Evolutionary conservation across 2,113 vertebrate genomes (phyloP), one percentile per base, ranked within the genome.

Genomic region (Gadus macrocephalus): DNA sequence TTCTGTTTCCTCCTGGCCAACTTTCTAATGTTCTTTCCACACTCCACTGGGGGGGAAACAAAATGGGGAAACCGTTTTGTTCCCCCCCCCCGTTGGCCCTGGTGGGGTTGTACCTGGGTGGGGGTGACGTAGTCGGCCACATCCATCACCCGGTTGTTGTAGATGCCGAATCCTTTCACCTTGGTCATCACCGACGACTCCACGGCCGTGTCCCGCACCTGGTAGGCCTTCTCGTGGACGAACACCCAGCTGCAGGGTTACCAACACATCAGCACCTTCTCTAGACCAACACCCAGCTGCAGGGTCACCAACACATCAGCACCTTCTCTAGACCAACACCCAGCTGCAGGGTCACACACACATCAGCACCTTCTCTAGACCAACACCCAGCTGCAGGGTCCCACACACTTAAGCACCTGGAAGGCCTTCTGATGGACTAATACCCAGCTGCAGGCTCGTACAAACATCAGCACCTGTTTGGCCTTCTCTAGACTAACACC

Each of bases 151-250:
- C 81, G 89, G 74, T 93, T 86, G 60, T 93, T 93, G 56, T 96
- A 95, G 49, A 89, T 83, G 62, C 95, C 96, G 28, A 95, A 92
- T 59, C 96, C 96, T 88, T 98, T 98, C 56, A 97, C 96, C 79
- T 98, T 98, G 71, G 96, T 98, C 66, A 95, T 95, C 59, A 97
- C 96, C 0, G 95, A 97, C 38, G 96, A 98, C 81, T 98, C 95
- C 5, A 98, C 94, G 64, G 91, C 90, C 0, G 94, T 95, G 88
- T 98, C 96, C 59, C 93, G 90, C 16, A 93, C 89, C 81, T 98
- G 96, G 80, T 98, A 98, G 0, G 95, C 95, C 83, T 97, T 98
- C 83, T 98, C 95, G 6, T 95, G 90, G 64, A 97, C 62, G 89
- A 98, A 98, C 79, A 98, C 96, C 95, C 95, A 98, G 15, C 94